Percentiles rank a stretch among this genome's conserved stretches.
Evolutionary conservation across 2,797 vertebrate genomes (phyloP).

Genomic region (Sternarchorhynchus goeldii): DNA sequence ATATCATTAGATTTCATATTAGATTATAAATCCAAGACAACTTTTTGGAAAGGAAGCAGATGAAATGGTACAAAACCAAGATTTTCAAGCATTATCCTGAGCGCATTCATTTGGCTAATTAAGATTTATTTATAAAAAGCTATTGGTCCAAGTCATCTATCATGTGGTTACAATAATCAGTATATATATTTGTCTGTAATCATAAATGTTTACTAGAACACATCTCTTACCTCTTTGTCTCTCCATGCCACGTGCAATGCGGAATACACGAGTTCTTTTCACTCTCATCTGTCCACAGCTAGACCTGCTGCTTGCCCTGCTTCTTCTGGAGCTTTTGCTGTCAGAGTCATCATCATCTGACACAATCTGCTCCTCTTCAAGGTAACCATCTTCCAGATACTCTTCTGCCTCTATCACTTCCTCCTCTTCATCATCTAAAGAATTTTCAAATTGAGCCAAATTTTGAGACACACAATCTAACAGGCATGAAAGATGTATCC

Average conservation of each 20-base stretch:
- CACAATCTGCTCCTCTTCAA: slow-evolving; percentile 73
- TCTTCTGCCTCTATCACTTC: slow-evolving; percentile 73
- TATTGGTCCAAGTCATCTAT: background rate
- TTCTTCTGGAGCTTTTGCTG: slow-evolving; percentile 66
- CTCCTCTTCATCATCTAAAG: slow-evolving; percentile 71
- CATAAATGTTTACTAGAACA: too few relatives aligned
- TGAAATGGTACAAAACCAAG: background rate
- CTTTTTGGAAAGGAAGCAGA: background rate
- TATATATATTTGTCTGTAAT: background rate
- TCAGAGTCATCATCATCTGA: slow-evolving; percentile 60
- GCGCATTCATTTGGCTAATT: background rate
- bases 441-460: background rate
- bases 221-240: slow-evolving; percentile 74
- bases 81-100: background rate
- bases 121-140: background rate
- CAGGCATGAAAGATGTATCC: too few relatives aligned
- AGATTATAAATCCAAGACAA: too few relatives aligned
- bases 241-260: slow-evolving; percentile 73
- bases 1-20: too few relatives aligned
- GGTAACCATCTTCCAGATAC: slow-evolving; percentile 74
- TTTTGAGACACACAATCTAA: background rate
- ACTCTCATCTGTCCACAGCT: slow-evolving; percentile 64
- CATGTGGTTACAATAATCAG: background rate
- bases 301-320: slow-evolving; percentile 52
- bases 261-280: slow-evolving; percentile 79